A percentile compares a stretch with the other conserved stretches of the same genome.
Conservation (phyloP, 2,113 vertebrate genomes). For the Formicarius rufipectus region DNA sequence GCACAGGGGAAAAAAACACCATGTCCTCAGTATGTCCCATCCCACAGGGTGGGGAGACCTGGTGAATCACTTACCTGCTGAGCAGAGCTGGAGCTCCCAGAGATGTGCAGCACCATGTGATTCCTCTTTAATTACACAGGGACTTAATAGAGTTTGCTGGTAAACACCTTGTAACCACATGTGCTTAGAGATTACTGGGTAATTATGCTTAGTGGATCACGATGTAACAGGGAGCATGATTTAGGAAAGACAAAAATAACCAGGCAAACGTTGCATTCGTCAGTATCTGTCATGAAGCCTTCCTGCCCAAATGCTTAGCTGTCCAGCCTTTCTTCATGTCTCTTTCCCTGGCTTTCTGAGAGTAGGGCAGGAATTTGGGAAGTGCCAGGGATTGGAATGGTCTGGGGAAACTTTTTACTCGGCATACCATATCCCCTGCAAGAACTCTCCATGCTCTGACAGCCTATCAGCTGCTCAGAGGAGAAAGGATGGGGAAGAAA, state of each 20-base stretch:
- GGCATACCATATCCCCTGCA: not conserved
- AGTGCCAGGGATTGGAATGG: not conserved
- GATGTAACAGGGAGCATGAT: not conserved
- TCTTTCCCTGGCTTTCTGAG: not conserved
- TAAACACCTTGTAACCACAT: slow-evolving; percentile 60
- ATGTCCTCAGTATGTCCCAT: not conserved
- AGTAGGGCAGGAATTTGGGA: not conserved
- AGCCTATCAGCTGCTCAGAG: not conserved
- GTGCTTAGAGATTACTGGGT: slow-evolving; percentile 24
- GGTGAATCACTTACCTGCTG: not conserved
- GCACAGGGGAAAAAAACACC: not conserved
- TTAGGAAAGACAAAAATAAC: slow-evolving; percentile 54
- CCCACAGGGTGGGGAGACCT: not conserved
- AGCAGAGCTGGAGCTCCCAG: not conserved
- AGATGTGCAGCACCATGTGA: not conserved
- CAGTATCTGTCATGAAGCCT: not conserved
- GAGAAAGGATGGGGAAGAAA: not conserved
- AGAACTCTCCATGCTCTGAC: not conserved
- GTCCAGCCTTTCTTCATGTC: not conserved
- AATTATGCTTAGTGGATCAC: slow-evolving; percentile 57
- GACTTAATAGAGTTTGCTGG: slow-evolving; percentile 52
- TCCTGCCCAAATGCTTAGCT: not conserved
- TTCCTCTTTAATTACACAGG: slow-evolving; percentile 52
- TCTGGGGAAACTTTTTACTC: not conserved
- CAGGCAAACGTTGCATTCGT: not conserved